Evolutionary conservation across 1,140 invertebrate species (phyloP).

Genomic region (Bombus soroeensis): DNA sequence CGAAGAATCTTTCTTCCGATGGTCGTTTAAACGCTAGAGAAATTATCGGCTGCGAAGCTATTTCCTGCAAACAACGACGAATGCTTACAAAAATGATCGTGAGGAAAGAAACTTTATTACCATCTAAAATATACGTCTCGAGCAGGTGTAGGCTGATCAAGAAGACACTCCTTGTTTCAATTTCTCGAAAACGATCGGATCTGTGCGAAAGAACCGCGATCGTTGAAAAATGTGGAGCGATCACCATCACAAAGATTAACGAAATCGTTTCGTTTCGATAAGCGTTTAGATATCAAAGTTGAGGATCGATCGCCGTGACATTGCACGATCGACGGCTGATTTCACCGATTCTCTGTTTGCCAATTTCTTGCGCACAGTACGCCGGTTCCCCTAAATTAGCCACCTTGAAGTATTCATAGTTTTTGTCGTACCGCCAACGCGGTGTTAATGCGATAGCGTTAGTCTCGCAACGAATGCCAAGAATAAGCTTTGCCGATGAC

Average conservation of each 20-base stretch:
- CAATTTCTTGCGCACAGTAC: too few relatives aligned
- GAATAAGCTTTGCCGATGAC: slow-evolving; percentile 40
- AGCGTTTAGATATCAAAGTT: slow-evolving; percentile 25
- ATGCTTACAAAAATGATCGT: neutral
- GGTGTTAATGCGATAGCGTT: slow-evolving; percentile 63
- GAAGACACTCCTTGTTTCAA: neutral
- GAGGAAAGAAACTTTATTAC: neutral
- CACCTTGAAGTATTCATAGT: slow-evolving; percentile 75
- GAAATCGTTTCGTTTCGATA: slow-evolving; percentile 22
- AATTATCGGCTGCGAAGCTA: neutral
- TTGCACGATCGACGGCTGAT: slow-evolving; percentile 11
- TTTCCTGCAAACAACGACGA: neutral
- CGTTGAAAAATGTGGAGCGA: neutral
- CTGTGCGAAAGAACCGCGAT: too few relatives aligned
- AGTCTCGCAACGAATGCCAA: slow-evolving; percentile 64
- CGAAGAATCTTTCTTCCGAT: neutral
- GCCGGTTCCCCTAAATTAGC: slow-evolving; percentile 8
- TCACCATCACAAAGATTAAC: slow-evolving; percentile 31
- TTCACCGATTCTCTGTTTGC: neutral
- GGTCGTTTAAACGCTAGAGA: neutral
- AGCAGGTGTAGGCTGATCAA: neutral
- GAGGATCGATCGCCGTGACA: slow-evolving; percentile 34
- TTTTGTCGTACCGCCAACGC: slow-evolving; percentile 40
- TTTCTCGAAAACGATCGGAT: neutral
- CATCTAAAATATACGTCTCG: neutral